Percentiles rank a stretch among this genome's conserved stretches.
Evolutionary conservation across 37 sponge, comb jelly and placozoan genomes (phyloP).

Genomic region (Spongilla lacustris): DNA sequence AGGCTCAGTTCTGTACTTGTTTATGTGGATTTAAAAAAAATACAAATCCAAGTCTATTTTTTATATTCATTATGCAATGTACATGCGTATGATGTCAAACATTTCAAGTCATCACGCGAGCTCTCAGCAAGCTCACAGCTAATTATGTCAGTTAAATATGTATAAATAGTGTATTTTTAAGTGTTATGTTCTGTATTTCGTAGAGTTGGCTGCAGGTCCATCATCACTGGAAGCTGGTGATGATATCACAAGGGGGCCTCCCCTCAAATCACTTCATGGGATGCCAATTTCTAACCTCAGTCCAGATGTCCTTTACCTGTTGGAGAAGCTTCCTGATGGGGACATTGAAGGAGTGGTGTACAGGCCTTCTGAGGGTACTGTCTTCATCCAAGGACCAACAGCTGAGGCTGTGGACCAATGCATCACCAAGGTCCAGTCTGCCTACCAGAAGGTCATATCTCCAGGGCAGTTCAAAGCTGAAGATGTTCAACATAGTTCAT

Average conservation of each 20-base stretch:
- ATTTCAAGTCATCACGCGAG: too few species aligned
- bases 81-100: too few species aligned
- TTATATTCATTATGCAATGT: too few species aligned
- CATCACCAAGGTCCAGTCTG: conserved; percentile 17
- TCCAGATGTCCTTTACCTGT: conserved; percentile 15
- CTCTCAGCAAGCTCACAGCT: too few species aligned
- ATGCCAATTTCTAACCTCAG: background rate
- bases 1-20: too few species aligned
- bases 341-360: conserved; percentile 19
- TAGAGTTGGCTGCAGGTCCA: background rate
- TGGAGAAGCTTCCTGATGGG: conserved; percentile 29
- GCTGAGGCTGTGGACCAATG: background rate
- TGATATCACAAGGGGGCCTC: background rate
- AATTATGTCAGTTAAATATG: too few species aligned
- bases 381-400: background rate
- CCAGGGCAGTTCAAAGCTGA: background rate
- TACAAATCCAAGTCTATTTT: too few species aligned
- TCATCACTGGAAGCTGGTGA: background rate
- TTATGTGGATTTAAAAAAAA: too few species aligned
- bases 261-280: background rate
- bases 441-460: conserved; percentile 2
- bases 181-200: too few species aligned
- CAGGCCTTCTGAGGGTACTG: background rate
- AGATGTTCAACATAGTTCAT: background rate
- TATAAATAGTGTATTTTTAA: too few species aligned